Conservation (phyloP, 2,797 vertebrate species). For the Manis pentadactyla region DNA sequence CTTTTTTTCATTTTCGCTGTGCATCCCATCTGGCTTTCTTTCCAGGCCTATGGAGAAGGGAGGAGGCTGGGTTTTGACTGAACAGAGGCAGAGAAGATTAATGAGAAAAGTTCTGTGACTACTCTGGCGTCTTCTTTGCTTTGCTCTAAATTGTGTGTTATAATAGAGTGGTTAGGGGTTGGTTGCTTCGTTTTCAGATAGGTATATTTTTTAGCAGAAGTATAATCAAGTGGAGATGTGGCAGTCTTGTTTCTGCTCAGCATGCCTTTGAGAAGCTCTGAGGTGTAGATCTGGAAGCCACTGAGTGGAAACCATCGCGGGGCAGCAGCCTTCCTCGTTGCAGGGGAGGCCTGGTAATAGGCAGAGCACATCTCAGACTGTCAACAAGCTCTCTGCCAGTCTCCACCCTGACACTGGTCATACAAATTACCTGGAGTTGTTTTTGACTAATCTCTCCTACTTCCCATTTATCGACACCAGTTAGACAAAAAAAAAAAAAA, state of each 20-base stretch:
- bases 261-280: neutral
- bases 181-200: neutral
- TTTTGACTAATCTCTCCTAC: neutral
- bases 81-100: conserved; percentile 12
- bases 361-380: neutral
- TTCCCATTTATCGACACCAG: neutral
- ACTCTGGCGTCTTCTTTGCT: neutral
- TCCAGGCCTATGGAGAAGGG: neutral
- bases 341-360: too few relatives aligned
- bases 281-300: neutral
- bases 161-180: neutral
- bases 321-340: neutral
- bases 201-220: neutral
- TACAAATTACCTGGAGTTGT: neutral
- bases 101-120: neutral
- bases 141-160: neutral
- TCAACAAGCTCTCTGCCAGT: neutral
- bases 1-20: neutral
- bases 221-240: neutral
- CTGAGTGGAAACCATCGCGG: neutral
- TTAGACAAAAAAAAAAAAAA: neutral
- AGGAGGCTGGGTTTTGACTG: neutral
- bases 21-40: neutral
- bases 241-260: neutral
- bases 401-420: neutral